Percentiles rank a stretch among this genome's conserved stretches.
phyloP scores from a whole-genome alignment of 1,140 invertebrate genomes.

The Drosophila tani region DNA sequence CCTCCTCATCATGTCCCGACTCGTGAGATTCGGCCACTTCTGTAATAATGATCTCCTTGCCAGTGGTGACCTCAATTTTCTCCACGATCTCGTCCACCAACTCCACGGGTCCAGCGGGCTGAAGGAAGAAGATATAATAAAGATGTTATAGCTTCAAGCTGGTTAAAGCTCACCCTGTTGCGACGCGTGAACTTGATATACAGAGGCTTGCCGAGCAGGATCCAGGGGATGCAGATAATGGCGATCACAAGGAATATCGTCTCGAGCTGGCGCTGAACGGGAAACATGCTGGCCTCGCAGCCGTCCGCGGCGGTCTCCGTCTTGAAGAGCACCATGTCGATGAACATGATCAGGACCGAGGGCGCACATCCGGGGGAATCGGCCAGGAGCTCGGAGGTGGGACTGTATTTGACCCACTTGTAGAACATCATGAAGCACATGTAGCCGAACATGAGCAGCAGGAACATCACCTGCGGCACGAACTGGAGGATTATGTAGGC shows the following conservation, averaged over 20 bases:
- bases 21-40: constrained; percentile 59
- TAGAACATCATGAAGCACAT: constrained; percentile 95
- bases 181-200: constrained; percentile 85
- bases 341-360: constrained; percentile 95
- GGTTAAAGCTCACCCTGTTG: constrained; percentile 32
- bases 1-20: constrained; percentile 86
- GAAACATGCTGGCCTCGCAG: constrained; percentile 90
- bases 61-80: constrained; percentile 64
- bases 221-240: constrained; percentile 94
- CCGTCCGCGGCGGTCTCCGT: constrained; percentile 84
- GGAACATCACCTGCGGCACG: constrained; percentile 96
- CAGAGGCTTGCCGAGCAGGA: constrained; percentile 96
- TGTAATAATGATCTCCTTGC: constrained; percentile 67
- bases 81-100: constrained; percentile 65
- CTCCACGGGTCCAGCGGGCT: constrained; percentile 20
- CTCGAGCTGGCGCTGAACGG: constrained; percentile 90
- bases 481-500: constrained; percentile 95
- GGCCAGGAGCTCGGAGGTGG: constrained; percentile 84
- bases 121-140: not conserved
- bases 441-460: constrained; percentile 96
- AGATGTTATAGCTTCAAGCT: fast-evolving
- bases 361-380: constrained; percentile 91
- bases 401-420: constrained; percentile 95
- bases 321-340: constrained; percentile 95
- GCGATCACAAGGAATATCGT: constrained; percentile 90